Conservation (phyloP, 2,113 vertebrate genomes). For the Astatoreochromis straeleni region DNA sequence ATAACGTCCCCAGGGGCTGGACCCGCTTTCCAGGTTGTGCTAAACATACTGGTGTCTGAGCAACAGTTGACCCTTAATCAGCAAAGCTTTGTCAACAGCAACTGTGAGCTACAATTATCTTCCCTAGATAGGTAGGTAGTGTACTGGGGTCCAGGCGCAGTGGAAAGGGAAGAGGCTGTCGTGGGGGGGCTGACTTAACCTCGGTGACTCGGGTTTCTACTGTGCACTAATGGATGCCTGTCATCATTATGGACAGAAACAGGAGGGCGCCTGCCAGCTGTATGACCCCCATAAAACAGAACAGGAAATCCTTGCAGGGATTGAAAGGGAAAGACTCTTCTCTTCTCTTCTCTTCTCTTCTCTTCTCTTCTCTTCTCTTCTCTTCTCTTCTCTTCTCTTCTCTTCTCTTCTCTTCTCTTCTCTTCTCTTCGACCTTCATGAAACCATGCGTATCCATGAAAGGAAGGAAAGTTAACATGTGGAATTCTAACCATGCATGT, state of each 20-base stretch:
- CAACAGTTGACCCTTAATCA: slow-evolving; percentile 45
- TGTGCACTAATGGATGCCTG: slow-evolving; percentile 66
- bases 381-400: not conserved
- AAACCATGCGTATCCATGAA: not conserved
- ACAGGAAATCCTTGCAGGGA: slow-evolving; percentile 68
- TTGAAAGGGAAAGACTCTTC: slow-evolving; percentile 51
- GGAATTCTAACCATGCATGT: not conserved
- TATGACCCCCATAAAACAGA: slow-evolving; percentile 72
- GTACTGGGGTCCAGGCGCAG: slow-evolving; percentile 13
- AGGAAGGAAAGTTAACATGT: not conserved
- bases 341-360: not conserved
- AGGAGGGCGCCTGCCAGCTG: slow-evolving; percentile 74
- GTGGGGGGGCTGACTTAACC: slow-evolving; percentile 38
- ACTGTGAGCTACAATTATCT: slow-evolving; percentile 54
- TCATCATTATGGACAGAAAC: slow-evolving; percentile 70
- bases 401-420: not conserved
- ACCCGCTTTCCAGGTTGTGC: slow-evolving; percentile 16
- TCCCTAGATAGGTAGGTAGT: slow-evolving; percentile 42
- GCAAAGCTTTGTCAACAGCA: slow-evolving; percentile 35
- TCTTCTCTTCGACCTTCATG: not conserved
- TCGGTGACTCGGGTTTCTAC: slow-evolving; percentile 63
- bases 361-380: not conserved
- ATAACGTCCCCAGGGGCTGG: not conserved
- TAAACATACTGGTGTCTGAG: slow-evolving; percentile 36
- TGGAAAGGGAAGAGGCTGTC: slow-evolving; percentile 55